Evolutionary conservation across 53 echinoderm and acorn worm species (phyloP), one percentile per base, ranked within the genome.

Genomic region (Temnopleurus reevesii): DNA sequence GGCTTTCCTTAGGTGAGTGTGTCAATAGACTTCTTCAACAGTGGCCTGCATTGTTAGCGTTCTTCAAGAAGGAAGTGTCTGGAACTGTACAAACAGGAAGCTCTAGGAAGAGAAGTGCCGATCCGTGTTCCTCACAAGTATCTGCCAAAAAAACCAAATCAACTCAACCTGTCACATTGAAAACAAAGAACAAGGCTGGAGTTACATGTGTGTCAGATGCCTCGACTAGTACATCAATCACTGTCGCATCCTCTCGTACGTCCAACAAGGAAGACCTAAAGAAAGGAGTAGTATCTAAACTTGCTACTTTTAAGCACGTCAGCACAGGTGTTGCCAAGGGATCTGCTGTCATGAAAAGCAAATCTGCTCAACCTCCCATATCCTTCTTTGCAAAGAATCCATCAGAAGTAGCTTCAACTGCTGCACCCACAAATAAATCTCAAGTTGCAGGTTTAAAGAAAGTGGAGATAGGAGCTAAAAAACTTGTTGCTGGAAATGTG

Each of bases 1-100:
- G 90, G 90, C 54, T 90, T 17, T 90, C 90, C 15, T 18, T 90
- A 10, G 83, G 66, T 24, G 15, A 33, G 13, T 83, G 53, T 30
- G 46, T 90, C 27, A 61, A 81, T 34, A 45, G 90, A 59, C 83
- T 90, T 2, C 41, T 90, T 12, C 83, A 90, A 63, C 90, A 90
- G 38, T 90, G 90, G 90, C 64, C 59, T 13, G 59, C 90, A 47
- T 30, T 90, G 49, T 2, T 57, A 10, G 53, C 59, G 19, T 91
- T 33, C 35, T 91, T 91, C 27, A 15, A 65, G 59, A 38, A 27
- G 63, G 90, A 90, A 77, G 63, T 81, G 17, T 81, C 81, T 81
- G 81, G 29, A 81, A 81, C 81, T 54, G 19, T 15, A 51, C 77
- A 81, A 18, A 81, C 17, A 18, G 34, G 54, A 81, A 81, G 8